These are phyloP conservation scores for Neomonachus schauinslandi DNA, from an alignment of 2,113 vertebrate species.

Conservation along the genomic window DNA sequence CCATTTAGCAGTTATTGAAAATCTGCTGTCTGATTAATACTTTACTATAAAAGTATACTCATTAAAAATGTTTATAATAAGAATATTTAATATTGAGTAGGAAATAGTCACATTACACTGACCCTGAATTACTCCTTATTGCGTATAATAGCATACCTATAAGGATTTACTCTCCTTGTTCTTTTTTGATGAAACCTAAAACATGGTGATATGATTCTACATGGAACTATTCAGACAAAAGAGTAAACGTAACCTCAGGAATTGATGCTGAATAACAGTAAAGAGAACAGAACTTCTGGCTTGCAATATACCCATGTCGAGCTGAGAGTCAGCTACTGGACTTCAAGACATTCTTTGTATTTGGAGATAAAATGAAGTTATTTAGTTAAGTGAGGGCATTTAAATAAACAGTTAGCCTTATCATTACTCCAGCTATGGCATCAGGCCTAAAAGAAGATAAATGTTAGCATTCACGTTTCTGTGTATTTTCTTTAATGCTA, in stretches of 20 bases:
- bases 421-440: neutral
- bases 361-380: slow-evolving; percentile 33
- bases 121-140: neutral
- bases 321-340: neutral
- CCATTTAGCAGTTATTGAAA: neutral
- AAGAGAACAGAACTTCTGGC: neutral
- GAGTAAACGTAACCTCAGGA: neutral
- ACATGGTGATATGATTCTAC: neutral
- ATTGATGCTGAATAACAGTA: slow-evolving; percentile 6
- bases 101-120: neutral
- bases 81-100: neutral
- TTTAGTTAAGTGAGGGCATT: slow-evolving; percentile 36
- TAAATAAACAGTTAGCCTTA: slow-evolving; percentile 25
- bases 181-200: neutral
- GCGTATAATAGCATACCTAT: neutral
- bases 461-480: neutral
- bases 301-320: neutral
- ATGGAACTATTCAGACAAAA: neutral
- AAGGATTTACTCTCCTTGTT: neutral
- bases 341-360: neutral
- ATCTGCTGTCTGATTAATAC: slow-evolving; percentile 19
- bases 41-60: neutral
- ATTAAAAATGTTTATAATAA: slow-evolving; percentile 39
- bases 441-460: neutral
- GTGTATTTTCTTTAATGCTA: slow-evolving; percentile 26